Conservation (phyloP, 2,888 invertebrate species). For the Nomada flava region DNA sequence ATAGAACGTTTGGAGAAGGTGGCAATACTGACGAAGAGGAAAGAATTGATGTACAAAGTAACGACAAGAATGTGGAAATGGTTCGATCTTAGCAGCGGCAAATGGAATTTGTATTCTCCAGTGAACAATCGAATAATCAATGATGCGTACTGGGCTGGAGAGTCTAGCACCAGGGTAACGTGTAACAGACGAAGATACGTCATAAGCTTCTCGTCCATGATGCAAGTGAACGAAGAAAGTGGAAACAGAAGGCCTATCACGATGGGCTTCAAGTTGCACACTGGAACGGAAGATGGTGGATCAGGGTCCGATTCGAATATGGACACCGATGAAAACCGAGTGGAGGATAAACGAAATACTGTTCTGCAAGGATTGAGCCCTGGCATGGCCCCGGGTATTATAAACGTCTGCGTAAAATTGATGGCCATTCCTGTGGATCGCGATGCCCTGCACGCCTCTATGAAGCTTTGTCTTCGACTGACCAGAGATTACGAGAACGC, state of each 20-base stretch:
- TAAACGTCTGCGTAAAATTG: constrained; percentile 87
- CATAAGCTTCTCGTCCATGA: constrained; percentile 92
- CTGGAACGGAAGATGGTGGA: constrained; percentile 72
- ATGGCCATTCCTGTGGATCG: constrained; percentile 90
- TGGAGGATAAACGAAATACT: constrained; percentile 78
- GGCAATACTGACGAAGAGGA: constrained; percentile 88
- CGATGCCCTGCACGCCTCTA: constrained; percentile 91
- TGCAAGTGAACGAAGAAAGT: constrained; percentile 93
- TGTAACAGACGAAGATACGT: constrained; percentile 91
- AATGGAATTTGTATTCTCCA: constrained; percentile 91
- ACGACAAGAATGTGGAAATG: constrained; percentile 90
- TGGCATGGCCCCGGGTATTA: constrained; percentile 80
- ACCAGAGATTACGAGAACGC: constrained; percentile 91
- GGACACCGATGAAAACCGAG: constrained; percentile 80
- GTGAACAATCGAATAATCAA: constrained; percentile 91
- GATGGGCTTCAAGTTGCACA: constrained; percentile 85
- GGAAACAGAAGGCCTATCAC: constrained; percentile 93
- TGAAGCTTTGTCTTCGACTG: constrained; percentile 90
- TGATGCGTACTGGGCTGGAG: constrained; percentile 91
- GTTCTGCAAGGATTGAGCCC: constrained; percentile 81
- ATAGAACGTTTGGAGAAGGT: constrained; percentile 92
- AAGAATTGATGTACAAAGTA: constrained; percentile 87
- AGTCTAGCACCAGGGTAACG: constrained; percentile 88
- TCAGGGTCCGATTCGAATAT: constrained; percentile 79
- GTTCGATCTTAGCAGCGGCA: constrained; percentile 92